A percentile compares a stretch with the other conserved stretches of the same genome.
These are phyloP conservation scores for Amphiprion ocellaris DNA, from an alignment of 2,113 vertebrate genomes.

Conservation along the genomic window DNA sequence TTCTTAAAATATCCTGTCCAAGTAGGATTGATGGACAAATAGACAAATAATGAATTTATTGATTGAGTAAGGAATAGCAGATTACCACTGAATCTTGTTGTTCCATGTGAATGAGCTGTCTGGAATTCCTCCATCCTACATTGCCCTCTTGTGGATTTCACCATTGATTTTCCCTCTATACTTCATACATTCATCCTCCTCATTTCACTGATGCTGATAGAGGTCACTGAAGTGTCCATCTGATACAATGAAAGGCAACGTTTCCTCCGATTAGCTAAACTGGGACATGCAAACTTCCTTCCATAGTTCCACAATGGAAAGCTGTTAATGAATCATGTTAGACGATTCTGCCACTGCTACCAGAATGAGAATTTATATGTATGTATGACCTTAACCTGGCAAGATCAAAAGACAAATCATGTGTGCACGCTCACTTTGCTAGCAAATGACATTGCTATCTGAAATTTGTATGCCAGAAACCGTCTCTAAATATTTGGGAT, in stretches of 20 bases:
- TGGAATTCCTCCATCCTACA: conserved; percentile 20
- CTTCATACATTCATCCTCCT: background rate
- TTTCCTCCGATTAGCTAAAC: no score
- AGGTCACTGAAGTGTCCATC: no score
- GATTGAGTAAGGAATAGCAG: background rate
- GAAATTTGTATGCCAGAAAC: no score
- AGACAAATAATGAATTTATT: background rate
- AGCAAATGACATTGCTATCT: no score
- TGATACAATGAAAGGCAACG: no score
- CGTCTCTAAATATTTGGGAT: no score
- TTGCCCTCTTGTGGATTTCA: conserved; percentile 64
- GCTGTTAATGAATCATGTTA: background rate
- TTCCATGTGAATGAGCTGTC: background rate
- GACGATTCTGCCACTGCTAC: background rate
- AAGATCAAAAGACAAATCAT: background rate
- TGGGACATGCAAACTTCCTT: background rate
- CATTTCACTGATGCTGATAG: background rate
- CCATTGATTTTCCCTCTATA: background rate
- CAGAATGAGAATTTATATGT: no score
- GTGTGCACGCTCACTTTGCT: no score
- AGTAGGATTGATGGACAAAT: background rate
- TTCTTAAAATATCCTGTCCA: background rate
- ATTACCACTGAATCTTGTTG: background rate
- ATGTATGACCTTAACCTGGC: no score
- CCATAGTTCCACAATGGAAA: background rate